These are phyloP conservation scores for Proctacanthus coquilletti DNA, from an alignment of 1,140 invertebrate genomes.

Conservation along the genomic window DNA sequence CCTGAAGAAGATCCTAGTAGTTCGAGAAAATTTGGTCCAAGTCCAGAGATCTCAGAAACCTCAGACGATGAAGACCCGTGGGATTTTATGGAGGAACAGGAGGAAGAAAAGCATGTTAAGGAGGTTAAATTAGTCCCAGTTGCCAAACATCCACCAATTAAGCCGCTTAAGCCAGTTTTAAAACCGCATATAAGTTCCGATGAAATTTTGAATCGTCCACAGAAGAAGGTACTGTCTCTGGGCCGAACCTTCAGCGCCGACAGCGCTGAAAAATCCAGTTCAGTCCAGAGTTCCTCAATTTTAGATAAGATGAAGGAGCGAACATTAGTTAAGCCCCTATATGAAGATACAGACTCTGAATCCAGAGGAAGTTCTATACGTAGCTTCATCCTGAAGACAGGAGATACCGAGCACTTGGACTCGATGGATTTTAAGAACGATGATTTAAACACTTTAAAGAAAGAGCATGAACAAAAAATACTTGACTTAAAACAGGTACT, in stretches of 20 bases:
- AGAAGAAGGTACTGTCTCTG: too few relatives aligned
- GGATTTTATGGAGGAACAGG: conserved; percentile 10
- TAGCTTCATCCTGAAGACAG: conserved; percentile 13
- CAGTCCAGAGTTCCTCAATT: too few relatives aligned
- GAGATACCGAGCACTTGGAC: not conserved
- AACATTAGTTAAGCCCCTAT: conserved; percentile 12
- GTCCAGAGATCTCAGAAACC: conserved; percentile 11
- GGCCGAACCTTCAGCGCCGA: too few relatives aligned
- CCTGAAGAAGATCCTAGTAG: conserved; percentile 12
- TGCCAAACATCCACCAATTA: not conserved
- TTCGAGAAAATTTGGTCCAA: conserved; percentile 9
- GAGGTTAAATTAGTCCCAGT: conserved; percentile 16
- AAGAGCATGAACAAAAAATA: not conserved
- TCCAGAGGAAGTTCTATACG: conserved; percentile 36
- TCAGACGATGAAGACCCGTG: conserved; percentile 12
- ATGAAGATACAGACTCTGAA: conserved; percentile 31
- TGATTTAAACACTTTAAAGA: not conserved
- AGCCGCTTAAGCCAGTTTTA: too few relatives aligned
- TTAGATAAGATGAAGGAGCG: conserved; percentile 19
- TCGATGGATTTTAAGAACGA: not conserved
- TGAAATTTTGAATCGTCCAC: too few relatives aligned
- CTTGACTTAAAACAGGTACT: not conserved
- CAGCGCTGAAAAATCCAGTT: too few relatives aligned
- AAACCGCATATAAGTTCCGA: too few relatives aligned
- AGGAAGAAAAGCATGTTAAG: conserved; percentile 22